Evolutionary conservation across 1,140 invertebrate species (phyloP).

Genomic region (Caerostris darwini): DNA sequence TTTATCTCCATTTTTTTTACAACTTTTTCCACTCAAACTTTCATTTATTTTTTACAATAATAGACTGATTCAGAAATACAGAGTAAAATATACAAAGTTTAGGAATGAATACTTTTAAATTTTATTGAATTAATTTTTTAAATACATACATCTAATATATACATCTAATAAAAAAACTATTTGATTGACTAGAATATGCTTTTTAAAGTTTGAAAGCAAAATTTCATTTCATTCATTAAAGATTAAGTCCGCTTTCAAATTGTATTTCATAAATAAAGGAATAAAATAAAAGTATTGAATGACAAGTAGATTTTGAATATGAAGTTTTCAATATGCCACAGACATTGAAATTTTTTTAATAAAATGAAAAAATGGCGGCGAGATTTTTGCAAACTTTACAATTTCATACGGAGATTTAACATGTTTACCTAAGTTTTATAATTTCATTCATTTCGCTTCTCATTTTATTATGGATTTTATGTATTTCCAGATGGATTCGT

Average conservation of each 20-base stretch:
- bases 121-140: too few relatives aligned
- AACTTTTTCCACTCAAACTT: constrained; percentile 4
- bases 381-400: not conserved
- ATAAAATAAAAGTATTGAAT: not conserved
- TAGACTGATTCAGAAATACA: too few relatives aligned
- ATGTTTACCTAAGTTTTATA: constrained; percentile 40
- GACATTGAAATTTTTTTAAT: too few relatives aligned
- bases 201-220: too few relatives aligned
- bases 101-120: too few relatives aligned
- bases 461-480: constrained; percentile 33
- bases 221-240: too few relatives aligned
- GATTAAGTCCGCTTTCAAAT: too few relatives aligned
- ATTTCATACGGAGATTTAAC: constrained; percentile 32
- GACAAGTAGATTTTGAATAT: not conserved
- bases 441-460: constrained; percentile 41
- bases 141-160: too few relatives aligned
- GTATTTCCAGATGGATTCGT: constrained; percentile 12
- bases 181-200: too few relatives aligned
- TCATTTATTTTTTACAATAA: not conserved
- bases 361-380: too few relatives aligned
- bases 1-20: not conserved
- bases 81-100: too few relatives aligned
- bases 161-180: too few relatives aligned
- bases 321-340: not conserved
- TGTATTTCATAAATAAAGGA: not conserved